Evolutionary conservation across 2,888 invertebrate genomes (phyloP), one percentile per base, ranked within the genome.

Genomic region (Pomacea canaliculata): DNA sequence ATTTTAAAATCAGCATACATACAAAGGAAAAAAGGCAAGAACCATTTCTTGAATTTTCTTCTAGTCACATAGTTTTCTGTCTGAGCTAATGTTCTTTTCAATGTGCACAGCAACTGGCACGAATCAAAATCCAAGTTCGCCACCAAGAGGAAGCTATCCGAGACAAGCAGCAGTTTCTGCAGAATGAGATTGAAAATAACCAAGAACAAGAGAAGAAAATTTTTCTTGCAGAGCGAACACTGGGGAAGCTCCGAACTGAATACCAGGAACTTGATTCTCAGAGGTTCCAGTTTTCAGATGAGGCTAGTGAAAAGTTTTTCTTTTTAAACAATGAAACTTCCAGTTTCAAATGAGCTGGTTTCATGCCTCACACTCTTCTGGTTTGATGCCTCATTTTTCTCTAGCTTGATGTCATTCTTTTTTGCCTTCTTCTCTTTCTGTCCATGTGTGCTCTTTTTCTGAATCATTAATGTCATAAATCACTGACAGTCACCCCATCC

Each of bases 201-300:
- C 77, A 78, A 62, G 90, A 90, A 76, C 84, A 87, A 73, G 91
- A 91, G 77, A 89, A 89, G 81, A 88, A 88, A 80, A 91, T 91
- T 23, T 85, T 86, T 7, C 76, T 86, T 3, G 86, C 88, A 18
- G 90, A 90, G 75, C 82, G 90, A 63, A 83, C 84, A 7, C 86
- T 89, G 13, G 87, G 88, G 18, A 86, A 86, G 65, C 79, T 88
- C 27, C 84, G 90, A 56, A 73, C 83, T 8, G 89, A 90, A 48
- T 84, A 85, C 62, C 88, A 89, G 80, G 88, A 89, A 67, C 87
- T 88, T 2, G 90, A 91, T 78, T 83, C 86, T 8, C 84, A 87
- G 79, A 82, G 89, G 74, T 80, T 86, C 16, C 88, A 89, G 83
- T 91, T 91, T 81, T 85, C 87, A 71, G 88, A 89, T 84, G 90